Evolutionary conservation across 2,888 invertebrate genomes (phyloP).

Genomic region (Drosophila stalkeri): DNA sequence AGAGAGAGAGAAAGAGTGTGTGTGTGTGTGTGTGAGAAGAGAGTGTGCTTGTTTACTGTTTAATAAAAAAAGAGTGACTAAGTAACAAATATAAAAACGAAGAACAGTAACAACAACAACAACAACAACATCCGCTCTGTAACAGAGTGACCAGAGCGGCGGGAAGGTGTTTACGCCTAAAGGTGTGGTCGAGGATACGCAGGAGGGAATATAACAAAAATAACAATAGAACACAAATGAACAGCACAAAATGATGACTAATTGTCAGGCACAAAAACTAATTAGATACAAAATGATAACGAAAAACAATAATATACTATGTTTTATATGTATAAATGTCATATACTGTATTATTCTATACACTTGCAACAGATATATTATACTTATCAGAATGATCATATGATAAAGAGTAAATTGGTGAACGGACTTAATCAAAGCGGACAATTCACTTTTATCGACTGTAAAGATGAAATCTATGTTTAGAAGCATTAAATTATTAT

Average conservation of each 20-base stretch:
- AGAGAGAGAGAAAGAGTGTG: too few species aligned
- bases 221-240: constrained; percentile 17
- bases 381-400: neutral
- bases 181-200: constrained; percentile 55
- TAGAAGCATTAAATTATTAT: too few species aligned
- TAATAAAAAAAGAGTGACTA: constrained; percentile 37
- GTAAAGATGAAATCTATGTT: neutral
- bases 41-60: constrained; percentile 44
- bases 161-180: constrained; percentile 18
- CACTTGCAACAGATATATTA: constrained; percentile 26
- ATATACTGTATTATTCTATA: constrained; percentile 10
- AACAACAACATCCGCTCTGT: constrained; percentile 2
- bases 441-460: neutral
- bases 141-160: constrained; percentile 36
- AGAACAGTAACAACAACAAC: constrained; percentile 6
- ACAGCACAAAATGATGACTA: constrained; percentile 23
- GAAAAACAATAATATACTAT: constrained; percentile 12
- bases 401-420: neutral
- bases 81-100: constrained; percentile 27
- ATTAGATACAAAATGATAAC: constrained; percentile 46
- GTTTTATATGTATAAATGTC: neutral
- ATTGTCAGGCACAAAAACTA: constrained; percentile 36
- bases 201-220: constrained; percentile 2
- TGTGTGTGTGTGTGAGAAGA: constrained; percentile 2
- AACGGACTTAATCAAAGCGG: neutral